Evolutionary conservation across 2,113 vertebrate species (phyloP).

Genomic region (Micronycteris hirsuta): DNA sequence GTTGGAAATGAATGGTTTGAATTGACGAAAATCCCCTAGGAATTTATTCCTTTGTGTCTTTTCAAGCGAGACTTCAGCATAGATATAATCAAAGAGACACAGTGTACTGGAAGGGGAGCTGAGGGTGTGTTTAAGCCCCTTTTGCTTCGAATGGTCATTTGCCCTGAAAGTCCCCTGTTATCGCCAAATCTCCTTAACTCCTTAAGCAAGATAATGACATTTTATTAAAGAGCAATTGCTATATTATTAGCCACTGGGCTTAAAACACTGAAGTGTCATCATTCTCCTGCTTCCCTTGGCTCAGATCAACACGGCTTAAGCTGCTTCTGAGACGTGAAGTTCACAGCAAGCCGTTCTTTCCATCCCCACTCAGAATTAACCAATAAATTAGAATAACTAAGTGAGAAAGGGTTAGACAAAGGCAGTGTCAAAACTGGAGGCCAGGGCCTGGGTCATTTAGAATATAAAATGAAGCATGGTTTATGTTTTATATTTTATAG

Average conservation of each 20-base stretch:
- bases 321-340: slow-evolving; percentile 37
- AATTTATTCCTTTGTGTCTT: slow-evolving; percentile 26
- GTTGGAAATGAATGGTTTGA: background rate
- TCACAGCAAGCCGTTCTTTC: background rate
- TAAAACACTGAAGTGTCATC: slow-evolving; percentile 56
- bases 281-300: slow-evolving; percentile 15
- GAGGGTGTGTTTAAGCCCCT: slow-evolving; percentile 25
- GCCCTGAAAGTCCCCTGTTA: slow-evolving; percentile 44
- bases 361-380: slow-evolving; percentile 26
- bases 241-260: slow-evolving; percentile 33
- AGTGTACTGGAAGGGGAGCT: background rate
- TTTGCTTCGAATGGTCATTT: slow-evolving; percentile 39
- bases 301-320: background rate
- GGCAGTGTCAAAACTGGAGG: slow-evolving; percentile 29
- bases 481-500: slow-evolving; percentile 22
- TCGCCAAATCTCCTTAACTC: slow-evolving; percentile 68
- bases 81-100: slow-evolving; percentile 16
- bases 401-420: slow-evolving; percentile 62
- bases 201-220: slow-evolving; percentile 68
- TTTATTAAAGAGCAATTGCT: slow-evolving; percentile 72
- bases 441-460: slow-evolving; percentile 48
- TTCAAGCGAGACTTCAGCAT: background rate
- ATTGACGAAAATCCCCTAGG: background rate
- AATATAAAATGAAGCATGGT: slow-evolving; percentile 41
- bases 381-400: slow-evolving; percentile 66